Evolutionary conservation across 2,113 vertebrate genomes (phyloP), one percentile per base, ranked within the genome.

Genomic region (Globicephala melas): DNA sequence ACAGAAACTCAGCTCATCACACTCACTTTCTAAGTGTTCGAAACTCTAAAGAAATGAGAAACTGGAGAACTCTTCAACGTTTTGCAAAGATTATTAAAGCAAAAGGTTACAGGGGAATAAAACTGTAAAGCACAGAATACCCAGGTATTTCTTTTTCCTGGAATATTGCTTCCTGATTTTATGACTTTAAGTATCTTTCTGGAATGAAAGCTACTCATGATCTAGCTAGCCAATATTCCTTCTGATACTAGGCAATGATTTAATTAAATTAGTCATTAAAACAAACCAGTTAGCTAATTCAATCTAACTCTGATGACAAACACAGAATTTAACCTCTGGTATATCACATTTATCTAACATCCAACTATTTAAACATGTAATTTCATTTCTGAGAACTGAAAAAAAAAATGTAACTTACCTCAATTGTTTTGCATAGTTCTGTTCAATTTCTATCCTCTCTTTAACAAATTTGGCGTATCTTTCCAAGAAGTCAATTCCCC

Each of bases 401-500:
- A 90, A 94, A 94, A 68, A 36, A 74, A 73, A 76, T 82, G 68
- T 71, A 91, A 97, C 97, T 99, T 98, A 99, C 99, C 99, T 99
- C 98, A 99, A 98, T 96, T 99, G 99, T 98, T 99, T 99, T 93
- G 99, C 99, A 98, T 99, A 99, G 98, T 99, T 99, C 97, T 99
- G 99, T 98, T 99, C 99, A 70, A 99, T 99, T 97, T 99, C 99
- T 99, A 99, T 99, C 97, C 99, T 99, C 98, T 99, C 99, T 98
- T 99, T 99, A 63, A 99, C 99, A 98, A 99, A 99, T 98, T 99
- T 99, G 98, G 99, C 99, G 2, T 99, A 99, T 98, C 99, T 99
- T 98, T 99, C 99, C 98, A 99, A 98, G 98, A 99, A 99, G 98
- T 99, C 99, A 96, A 99, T 99, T 87, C 99, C 99, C 99, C 99